These are phyloP conservation scores for Maccullochella peelii DNA, from an alignment of 2,113 vertebrate genomes.

Conservation along the genomic window DNA sequence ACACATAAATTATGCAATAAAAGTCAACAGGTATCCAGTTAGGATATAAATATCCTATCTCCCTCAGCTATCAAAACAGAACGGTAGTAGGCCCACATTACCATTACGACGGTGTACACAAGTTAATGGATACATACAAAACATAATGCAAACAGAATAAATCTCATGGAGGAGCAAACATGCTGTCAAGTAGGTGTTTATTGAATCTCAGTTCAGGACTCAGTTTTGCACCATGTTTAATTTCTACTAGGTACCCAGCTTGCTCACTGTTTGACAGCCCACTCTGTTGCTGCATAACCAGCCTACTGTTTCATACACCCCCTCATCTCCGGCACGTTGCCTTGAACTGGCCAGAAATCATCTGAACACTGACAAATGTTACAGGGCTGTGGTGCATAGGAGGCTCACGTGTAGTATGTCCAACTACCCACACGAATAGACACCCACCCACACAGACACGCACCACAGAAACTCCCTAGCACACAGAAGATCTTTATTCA, in stretches of 20 bases:
- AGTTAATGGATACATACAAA: conserved; percentile 32
- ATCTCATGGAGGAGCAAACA: conserved; percentile 32
- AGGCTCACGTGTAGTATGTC: conserved; percentile 46
- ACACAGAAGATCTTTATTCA: conserved; percentile 39
- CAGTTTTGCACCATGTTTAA: conserved; percentile 55
- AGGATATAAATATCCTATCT: conserved; percentile 10
- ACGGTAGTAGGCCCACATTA: not conserved
- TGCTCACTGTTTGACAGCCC: conserved; percentile 67
- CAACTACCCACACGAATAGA: conserved; percentile 50
- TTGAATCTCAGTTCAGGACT: conserved; percentile 41
- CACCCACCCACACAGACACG: conserved; percentile 27
- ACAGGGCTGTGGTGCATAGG: conserved; percentile 32
- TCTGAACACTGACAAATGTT: conserved; percentile 59
- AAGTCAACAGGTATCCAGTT: conserved; percentile 23
- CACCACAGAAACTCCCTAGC: conserved; percentile 29
- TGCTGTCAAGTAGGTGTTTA: conserved; percentile 59
- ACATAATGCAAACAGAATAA: conserved; percentile 20
- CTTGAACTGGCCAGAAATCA: conserved; percentile 57
- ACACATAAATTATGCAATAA: conserved; percentile 21
- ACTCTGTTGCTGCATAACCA: conserved; percentile 71
- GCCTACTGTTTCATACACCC: conserved; percentile 71
- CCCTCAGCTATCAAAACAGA: conserved; percentile 6
- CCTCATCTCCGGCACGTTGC: conserved; percentile 69
- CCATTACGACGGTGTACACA: conserved; percentile 2
- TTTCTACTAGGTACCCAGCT: conserved; percentile 61